These are phyloP conservation scores for Drosophila histrio DNA, from an alignment of 2,888 invertebrate genomes.

Conservation along the genomic window DNA sequence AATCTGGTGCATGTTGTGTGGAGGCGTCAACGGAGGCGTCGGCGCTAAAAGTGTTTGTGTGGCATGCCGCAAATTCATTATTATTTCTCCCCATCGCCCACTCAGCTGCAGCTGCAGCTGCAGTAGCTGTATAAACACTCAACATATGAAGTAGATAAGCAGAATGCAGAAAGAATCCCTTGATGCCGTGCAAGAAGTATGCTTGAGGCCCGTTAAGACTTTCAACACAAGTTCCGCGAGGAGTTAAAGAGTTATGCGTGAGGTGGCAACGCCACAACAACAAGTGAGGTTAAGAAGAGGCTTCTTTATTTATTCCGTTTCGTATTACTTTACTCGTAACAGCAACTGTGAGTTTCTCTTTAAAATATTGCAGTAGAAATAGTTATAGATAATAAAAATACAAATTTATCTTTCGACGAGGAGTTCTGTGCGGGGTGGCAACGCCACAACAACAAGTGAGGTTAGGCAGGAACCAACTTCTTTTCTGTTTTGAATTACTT, in stretches of 20 bases:
- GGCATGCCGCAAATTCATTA: constrained; percentile 79
- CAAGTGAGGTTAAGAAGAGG: constrained; percentile 3
- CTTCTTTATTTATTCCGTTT: background rate
- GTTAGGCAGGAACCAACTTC: background rate
- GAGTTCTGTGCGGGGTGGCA: background rate
- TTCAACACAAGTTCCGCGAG: constrained; percentile 7
- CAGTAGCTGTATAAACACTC: constrained; percentile 42
- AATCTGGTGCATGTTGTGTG: constrained; percentile 71
- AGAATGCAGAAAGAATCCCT: constrained; percentile 15
- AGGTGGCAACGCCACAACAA: constrained; percentile 1
- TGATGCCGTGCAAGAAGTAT: constrained; percentile 4
- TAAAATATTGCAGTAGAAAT: background rate
- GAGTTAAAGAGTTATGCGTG: constrained; percentile 5
- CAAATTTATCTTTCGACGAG: background rate
- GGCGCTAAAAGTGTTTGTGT: constrained; percentile 66
- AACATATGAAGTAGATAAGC: constrained; percentile 50
- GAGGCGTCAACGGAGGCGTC: constrained; percentile 40
- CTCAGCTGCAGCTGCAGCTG: constrained; percentile 30
- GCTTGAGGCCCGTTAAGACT: constrained; percentile 7
- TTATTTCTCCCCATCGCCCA: constrained; percentile 62
- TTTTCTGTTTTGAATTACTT: background rate
- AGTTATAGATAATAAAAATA: background rate
- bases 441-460: background rate
- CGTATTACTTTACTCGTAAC: background rate
- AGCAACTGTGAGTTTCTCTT: background rate